Percentiles rank a stretch among this genome's conserved stretches.
Evolutionary conservation across 2,888 invertebrate genomes (phyloP).

Genomic region (Hofmannophila pseudospretella): DNA sequence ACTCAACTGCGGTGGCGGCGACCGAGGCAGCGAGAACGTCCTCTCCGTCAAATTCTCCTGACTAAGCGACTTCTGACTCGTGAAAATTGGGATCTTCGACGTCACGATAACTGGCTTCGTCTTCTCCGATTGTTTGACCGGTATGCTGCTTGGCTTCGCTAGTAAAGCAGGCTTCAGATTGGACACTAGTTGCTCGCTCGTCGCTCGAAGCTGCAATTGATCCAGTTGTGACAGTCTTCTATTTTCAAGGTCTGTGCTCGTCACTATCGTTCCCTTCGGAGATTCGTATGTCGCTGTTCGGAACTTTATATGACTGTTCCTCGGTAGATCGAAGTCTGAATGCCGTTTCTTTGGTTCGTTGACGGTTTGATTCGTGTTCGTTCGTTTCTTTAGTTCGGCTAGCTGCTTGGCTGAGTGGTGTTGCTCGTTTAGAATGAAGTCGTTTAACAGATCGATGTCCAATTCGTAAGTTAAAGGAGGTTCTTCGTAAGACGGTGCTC

Average conservation of each 20-base stretch:
- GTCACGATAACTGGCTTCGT: conserved; percentile 42
- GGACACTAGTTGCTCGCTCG: conserved; percentile 32
- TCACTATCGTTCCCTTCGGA: conserved; percentile 73
- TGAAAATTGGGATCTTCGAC: conserved; percentile 73
- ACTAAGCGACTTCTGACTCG: conserved; percentile 68
- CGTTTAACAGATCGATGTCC: conserved; percentile 64
- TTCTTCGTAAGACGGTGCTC: conserved; percentile 52
- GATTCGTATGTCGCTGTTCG: conserved; percentile 81
- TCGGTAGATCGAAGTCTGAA: conserved; percentile 70
- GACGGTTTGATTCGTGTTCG: conserved; percentile 44
- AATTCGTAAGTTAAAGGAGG: conserved; percentile 60
- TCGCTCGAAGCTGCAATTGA: conserved; percentile 54
- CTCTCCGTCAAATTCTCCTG: conserved; percentile 68
- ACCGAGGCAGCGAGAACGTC: conserved; percentile 56
- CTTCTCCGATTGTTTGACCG: conserved; percentile 58
- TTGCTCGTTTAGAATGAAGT: conserved; percentile 68
- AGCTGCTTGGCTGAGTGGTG: conserved; percentile 63
- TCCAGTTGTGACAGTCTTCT: conserved; percentile 77
- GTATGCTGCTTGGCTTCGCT: conserved; percentile 69
- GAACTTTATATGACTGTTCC: conserved; percentile 79
- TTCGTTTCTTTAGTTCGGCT: conserved; percentile 55
- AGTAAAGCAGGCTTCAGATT: conserved; percentile 56
- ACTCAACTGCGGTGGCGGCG: conserved; percentile 56
- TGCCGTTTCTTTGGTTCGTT: conserved; percentile 72
- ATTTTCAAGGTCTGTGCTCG: conserved; percentile 73